Base-by-base conservation (phyloP, 2,797 vertebrate species). In the Enteromius radiatus region DNA sequence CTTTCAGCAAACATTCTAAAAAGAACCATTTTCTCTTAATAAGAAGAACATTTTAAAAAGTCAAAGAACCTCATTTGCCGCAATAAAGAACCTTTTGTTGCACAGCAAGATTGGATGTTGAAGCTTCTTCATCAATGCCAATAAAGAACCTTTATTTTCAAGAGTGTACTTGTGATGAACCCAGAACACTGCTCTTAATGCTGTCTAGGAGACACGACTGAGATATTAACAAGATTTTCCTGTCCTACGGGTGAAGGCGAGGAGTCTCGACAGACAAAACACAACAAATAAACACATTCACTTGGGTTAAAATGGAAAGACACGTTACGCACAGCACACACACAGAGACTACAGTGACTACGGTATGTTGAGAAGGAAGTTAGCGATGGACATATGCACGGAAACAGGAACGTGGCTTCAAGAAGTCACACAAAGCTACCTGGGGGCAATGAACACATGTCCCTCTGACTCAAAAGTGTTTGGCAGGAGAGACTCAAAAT, bases 401-500 rank as follows among this genome's bases (percentile, higher is more conserved):
- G 77, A 71, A 76, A 82, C 36, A 67, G 84, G 41, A 49, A 63
- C 74, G 81, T 49, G 64, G 81, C 69, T 79, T 80, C 64, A 78
- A 94, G 93, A 94, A 93, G 92, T 95, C 95, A 96, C 95, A 91
- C 95, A 96, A 89, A 95, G 96, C 96, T 98, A 99, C 98, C 98
- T 99, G 96, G 98, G 98, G 93, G 98, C 98, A 96, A 99, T 98
- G 97, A 99, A 98, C 91, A 99, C 97, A 96, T 98, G 98, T 96
- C 98, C 98, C 96, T 98, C 98, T 94, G 97, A 98, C 94, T 99
- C 98, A 98, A 99, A 99, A 96, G 95, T 98, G 97, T 96, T 96
- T 95, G 98, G 98, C 96, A 99, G 97, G 96, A 99, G 96, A 95
- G 96, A 98, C 94, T 99, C 98, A 99, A 99, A 99, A 99, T 99